Evolutionary conservation across 2,797 vertebrate species (phyloP), one percentile per base, ranked within the genome.

Genomic region (Huso huso): DNA sequence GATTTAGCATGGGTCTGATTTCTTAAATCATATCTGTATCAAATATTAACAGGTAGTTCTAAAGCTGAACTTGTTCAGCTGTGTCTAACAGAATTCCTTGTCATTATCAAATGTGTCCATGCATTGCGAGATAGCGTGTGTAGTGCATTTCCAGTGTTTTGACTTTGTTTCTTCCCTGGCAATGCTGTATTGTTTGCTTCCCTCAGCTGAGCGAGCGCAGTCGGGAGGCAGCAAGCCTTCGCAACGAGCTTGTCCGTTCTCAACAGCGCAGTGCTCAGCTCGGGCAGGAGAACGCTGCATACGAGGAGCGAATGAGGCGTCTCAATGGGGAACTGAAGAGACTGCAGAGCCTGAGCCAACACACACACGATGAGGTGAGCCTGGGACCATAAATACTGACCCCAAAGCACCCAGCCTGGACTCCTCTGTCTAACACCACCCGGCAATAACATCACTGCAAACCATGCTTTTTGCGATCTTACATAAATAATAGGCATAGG

Each of bases 311-410:
- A 48, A 71, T 70, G 73, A 68, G 74, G 59, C 78, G 77, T 65
- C 77, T 89, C 67, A 81, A 68, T 6, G 13, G 10, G 64, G 77
- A 89, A 68, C 78, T 87, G 67, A 81, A 76, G 65, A 79, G 82
- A 66, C 75, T 83, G n/a, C 80, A 80, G 61, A 71, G 23, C 49
- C 62, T 73, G 57, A 73, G 63, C 61, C 64, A 49, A 15, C 65
- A 67, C 58, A 63, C 66, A 53, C 68, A 76, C 50, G 72, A 76
- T 10, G 68, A 77, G 74, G 74, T 65, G 63, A 37, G 53, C 37
- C 7, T 10, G 37, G 48, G 9, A 37, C 57, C 13, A 9, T 4
- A 11, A 2, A 37, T 37, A 37, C 23, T 37, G 23, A 37, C 23
- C 23, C 23, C 23, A 37, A 37, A 37, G 23, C 4, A 37, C 23